Conservation (phyloP, 2,797 vertebrate species). For the Cyprinodon diabolis region DNA sequence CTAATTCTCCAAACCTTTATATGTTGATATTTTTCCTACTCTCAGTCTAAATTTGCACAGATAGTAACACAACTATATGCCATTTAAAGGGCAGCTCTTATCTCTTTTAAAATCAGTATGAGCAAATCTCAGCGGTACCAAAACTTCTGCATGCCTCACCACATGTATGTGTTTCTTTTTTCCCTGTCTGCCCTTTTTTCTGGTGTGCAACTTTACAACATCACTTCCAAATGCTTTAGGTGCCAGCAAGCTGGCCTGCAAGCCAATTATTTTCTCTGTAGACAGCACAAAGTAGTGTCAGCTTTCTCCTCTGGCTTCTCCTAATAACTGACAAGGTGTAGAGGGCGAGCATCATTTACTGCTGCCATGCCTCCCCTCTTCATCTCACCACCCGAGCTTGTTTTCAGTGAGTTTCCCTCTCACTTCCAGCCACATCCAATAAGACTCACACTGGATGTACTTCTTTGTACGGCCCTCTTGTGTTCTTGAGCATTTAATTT, state of each 20-base stretch:
- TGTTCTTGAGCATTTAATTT: slow-evolving; percentile 52
- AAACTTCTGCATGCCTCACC: slow-evolving; percentile 1
- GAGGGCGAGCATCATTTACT: slow-evolving; percentile 75
- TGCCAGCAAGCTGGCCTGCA: slow-evolving; percentile 51
- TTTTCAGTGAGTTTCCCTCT: slow-evolving; percentile 59
- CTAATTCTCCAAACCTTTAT: not conserved
- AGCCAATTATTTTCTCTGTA: slow-evolving; percentile 75
- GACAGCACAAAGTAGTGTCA: slow-evolving; percentile 76
- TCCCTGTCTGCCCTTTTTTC: slow-evolving; percentile 3
- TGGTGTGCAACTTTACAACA: slow-evolving; percentile 55
- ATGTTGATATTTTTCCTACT: not conserved
- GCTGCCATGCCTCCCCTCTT: slow-evolving; percentile 69
- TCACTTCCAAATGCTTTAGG: slow-evolving; percentile 51
- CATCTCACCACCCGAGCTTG: slow-evolving; percentile 61
- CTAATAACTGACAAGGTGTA: slow-evolving; percentile 79
- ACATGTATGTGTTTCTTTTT: slow-evolving; percentile 12
- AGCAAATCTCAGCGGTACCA: not conserved
- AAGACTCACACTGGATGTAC: slow-evolving; percentile 41
- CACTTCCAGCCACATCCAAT: slow-evolving; percentile 53
- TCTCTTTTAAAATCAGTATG: not conserved
- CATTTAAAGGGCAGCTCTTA: not conserved
- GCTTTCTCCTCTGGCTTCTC: slow-evolving; percentile 74
- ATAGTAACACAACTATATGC: not conserved
- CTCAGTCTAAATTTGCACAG: not conserved
- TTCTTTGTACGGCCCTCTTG: slow-evolving; percentile 59